Evolutionary conservation across 2,797 vertebrate species (phyloP).

Genomic region (Danio albolineatus): DNA sequence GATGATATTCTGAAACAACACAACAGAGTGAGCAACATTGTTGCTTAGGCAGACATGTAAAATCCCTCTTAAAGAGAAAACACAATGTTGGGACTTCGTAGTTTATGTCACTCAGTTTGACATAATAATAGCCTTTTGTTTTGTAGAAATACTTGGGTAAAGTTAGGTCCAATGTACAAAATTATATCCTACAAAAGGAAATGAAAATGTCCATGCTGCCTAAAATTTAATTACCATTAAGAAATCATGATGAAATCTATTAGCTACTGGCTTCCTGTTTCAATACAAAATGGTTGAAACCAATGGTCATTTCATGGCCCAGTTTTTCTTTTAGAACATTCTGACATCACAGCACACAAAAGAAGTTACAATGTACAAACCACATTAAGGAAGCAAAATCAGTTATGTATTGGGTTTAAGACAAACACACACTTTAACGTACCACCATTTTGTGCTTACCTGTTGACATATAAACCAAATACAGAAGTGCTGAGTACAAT

Average conservation of each 20-base stretch:
- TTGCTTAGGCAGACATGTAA: not conserved
- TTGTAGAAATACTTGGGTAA: too few relatives aligned
- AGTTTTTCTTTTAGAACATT: not conserved
- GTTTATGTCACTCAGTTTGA: too few relatives aligned
- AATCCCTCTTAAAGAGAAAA: not conserved
- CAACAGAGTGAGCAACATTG: not conserved
- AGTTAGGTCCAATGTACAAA: too few relatives aligned
- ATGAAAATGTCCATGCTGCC: not conserved
- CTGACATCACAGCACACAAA: not conserved
- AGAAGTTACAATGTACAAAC: not conserved
- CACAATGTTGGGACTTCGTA: too few relatives aligned
- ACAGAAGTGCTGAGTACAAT: conserved; percentile 78
- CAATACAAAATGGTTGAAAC: not conserved
- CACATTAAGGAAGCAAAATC: too few relatives aligned
- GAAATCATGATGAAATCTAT: not conserved
- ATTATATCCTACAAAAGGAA: too few relatives aligned
- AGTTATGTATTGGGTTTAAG: not conserved
- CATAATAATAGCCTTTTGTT: too few relatives aligned
- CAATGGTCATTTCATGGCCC: not conserved
- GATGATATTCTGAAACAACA: conserved; percentile 70
- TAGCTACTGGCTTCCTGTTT: not conserved
- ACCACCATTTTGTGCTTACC: conserved; percentile 73
- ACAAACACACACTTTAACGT: not conserved
- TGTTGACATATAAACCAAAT: conserved; percentile 88
- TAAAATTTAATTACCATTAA: not conserved